Conservation (phyloP, 2,888 invertebrate genomes). For the Scotopteryx bipunctaria region DNA sequence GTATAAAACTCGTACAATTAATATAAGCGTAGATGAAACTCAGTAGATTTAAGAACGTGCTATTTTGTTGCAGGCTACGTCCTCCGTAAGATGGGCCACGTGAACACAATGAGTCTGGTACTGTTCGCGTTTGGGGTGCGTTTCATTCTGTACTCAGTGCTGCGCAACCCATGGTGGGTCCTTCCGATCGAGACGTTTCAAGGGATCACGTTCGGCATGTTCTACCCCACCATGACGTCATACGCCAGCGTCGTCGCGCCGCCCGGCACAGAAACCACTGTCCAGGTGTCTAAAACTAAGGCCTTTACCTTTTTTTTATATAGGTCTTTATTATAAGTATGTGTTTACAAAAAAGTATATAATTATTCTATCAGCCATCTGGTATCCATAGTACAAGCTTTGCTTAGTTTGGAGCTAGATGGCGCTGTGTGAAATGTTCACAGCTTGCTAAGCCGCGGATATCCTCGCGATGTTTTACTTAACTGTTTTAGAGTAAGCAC, state of each 20-base stretch:
- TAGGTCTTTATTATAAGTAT: too few species aligned
- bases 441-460: too few species aligned
- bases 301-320: too few species aligned
- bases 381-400: too few species aligned
- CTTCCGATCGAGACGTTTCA: slow-evolving; percentile 93
- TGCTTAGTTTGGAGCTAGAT: too few species aligned
- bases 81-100: slow-evolving; percentile 90
- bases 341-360: too few species aligned
- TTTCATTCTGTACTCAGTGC: slow-evolving; percentile 91
- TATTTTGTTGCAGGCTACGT: slow-evolving; percentile 82
- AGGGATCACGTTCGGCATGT: slow-evolving; percentile 94
- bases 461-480: too few species aligned
- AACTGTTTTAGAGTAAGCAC: too few species aligned
- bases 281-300: slow-evolving; percentile 83
- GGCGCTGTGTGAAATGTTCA: too few species aligned
- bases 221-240: slow-evolving; percentile 94
- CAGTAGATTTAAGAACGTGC: neutral
- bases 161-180: slow-evolving; percentile 92
- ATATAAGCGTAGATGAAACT: too few species aligned
- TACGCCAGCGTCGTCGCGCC: slow-evolving; percentile 93
- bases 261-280: slow-evolving; percentile 92
- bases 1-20: too few species aligned
- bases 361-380: too few species aligned
- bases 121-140: slow-evolving; percentile 91
- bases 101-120: slow-evolving; percentile 92